Percentiles rank a stretch among this genome's conserved stretches.
Evolutionary conservation across 2,113 vertebrate species (phyloP).

Genomic region (Gavialis gangeticus): DNA sequence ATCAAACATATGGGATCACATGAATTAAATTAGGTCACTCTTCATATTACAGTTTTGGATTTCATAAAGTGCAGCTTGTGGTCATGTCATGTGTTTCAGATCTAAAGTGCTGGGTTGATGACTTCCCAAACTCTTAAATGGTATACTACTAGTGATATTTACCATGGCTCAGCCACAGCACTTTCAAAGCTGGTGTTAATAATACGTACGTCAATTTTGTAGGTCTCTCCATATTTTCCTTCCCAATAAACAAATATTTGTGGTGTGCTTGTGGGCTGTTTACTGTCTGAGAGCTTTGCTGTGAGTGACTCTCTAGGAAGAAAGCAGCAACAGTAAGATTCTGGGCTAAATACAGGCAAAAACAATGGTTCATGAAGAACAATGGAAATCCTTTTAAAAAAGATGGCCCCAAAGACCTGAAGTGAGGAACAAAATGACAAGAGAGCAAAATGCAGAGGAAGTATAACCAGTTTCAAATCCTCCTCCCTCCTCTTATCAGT

Average conservation of each 20-base stretch:
- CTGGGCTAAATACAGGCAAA: constrained; percentile 21
- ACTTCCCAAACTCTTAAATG: constrained; percentile 76
- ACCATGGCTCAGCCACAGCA: constrained; percentile 55
- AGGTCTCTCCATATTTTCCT: constrained; percentile 67
- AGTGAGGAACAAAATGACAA: background rate
- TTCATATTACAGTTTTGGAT: constrained; percentile 88
- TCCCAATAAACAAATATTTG: constrained; percentile 78
- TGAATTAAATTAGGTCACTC: constrained; percentile 88
- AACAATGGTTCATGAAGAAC: constrained; percentile 16
- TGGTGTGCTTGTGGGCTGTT: constrained; percentile 66
- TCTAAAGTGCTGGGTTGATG: constrained; percentile 72
- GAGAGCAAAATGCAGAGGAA: background rate
- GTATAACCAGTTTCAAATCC: background rate
- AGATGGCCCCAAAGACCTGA: background rate
- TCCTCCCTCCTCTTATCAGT: background rate
- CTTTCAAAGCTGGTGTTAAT: constrained; percentile 75
- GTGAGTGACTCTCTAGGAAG: constrained; percentile 34
- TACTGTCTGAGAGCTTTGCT: constrained; percentile 62
- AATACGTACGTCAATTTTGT: constrained; percentile 44
- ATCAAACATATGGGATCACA: constrained; percentile 82
- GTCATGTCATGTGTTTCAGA: constrained; percentile 77
- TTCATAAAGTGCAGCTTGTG: constrained; percentile 84
- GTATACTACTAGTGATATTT: constrained; percentile 60
- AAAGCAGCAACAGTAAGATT: constrained; percentile 2
- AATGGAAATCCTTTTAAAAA: background rate